A percentile compares a stretch with the other conserved stretches of the same genome.
Evolutionary conservation across 2,113 vertebrate species (phyloP).

Genomic region (Sus scrofa): T2T-Sscrofa CM000814.6:138631501-138632000

Average conservation of each 20-base stretch:
- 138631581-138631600: neutral
- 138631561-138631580: neutral
- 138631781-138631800: neutral
- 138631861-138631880: neutral
- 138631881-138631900: slow-evolving; percentile 5
- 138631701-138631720: fast-evolving
- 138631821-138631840: neutral
- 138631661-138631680: neutral
- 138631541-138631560: neutral
- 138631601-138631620: fast-evolving
- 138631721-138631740: neutral
- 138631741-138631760: neutral
- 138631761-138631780: neutral
- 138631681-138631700: neutral
- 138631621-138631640: neutral
- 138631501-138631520: neutral
- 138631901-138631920: slow-evolving; percentile 63
- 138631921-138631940: slow-evolving; percentile 50
- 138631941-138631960: slow-evolving; percentile 58
- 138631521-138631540: neutral
- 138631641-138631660: neutral
- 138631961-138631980: slow-evolving; percentile 48
- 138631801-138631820: neutral
- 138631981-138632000: neutral
- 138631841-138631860: slow-evolving; percentile 10